Conservation (phyloP, 1,140 invertebrate species). For the Drosophila mojavensis region DNA sequence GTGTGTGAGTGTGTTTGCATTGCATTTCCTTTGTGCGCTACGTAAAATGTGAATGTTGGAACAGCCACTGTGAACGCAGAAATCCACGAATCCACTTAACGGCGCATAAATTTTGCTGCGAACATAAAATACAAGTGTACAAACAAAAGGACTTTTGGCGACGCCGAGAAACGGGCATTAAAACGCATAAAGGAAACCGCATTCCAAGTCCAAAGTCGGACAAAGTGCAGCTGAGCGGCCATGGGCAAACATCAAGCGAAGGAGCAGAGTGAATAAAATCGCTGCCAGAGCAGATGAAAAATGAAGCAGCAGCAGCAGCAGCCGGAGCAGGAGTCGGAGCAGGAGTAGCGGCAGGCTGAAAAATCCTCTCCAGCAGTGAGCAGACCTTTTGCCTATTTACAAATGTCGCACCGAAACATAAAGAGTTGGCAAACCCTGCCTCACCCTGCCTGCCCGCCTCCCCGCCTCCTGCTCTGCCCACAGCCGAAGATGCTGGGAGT, state of each 20-base stretch:
- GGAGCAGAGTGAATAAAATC: conserved; percentile 70
- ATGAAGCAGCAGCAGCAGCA: conserved; percentile 31
- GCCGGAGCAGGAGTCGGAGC: not conserved
- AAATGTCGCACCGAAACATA: conserved; percentile 67
- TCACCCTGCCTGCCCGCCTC: conserved; percentile 8
- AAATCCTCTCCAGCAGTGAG: conserved; percentile 20
- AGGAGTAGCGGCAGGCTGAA: conserved; percentile 17
- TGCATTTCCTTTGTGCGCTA: conserved; percentile 59
- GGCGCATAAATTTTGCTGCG: conserved; percentile 72
- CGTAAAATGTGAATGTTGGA: conserved; percentile 13
- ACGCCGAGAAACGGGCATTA: conserved; percentile 46
- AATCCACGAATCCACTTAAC: conserved; percentile 80
- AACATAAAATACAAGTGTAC: conserved; percentile 77
- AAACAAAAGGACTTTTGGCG: conserved; percentile 78
- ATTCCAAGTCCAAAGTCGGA: conserved; percentile 56
- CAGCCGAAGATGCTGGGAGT: conserved; percentile 47
- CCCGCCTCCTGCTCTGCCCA: conserved; percentile 2
- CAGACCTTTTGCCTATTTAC: conserved; percentile 73
- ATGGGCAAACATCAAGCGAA: conserved; percentile 62
- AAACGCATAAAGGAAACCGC: conserved; percentile 51
- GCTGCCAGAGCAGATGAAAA: conserved; percentile 46
- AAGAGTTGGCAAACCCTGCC: conserved; percentile 37
- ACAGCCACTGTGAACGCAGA: conserved; percentile 28
- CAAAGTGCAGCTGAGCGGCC: conserved; percentile 42
- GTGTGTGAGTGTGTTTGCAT: conserved; percentile 29